These are phyloP conservation scores for Halocynthia roretzi DNA, from an alignment of 23 tunicate genomes.

Conservation along the genomic window DNA sequence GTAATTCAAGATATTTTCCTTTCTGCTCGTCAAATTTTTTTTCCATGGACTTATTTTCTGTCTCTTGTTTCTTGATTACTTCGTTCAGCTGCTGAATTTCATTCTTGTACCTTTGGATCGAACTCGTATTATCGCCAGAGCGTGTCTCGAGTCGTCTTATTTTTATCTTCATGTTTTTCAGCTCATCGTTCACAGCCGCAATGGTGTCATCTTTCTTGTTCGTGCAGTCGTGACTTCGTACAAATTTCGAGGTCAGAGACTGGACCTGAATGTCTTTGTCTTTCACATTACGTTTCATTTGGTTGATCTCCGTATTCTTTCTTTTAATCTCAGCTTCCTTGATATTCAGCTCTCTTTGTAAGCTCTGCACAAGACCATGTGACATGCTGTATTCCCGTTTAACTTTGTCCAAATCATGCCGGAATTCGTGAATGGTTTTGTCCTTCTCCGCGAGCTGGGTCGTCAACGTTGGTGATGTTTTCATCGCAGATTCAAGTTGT, in stretches of 20 bases:
- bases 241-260: constrained; percentile 71
- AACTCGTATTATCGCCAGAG: constrained; percentile 41
- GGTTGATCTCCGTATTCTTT: constrained; percentile 30
- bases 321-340: constrained; percentile 40
- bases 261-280: constrained; percentile 71
- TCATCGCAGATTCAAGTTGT: constrained; percentile 40
- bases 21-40: constrained; percentile 23
- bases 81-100: constrained; percentile 38
- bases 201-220: constrained; percentile 58
- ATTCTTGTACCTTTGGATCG: constrained; percentile 69
- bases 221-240: constrained; percentile 32
- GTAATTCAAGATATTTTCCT: constrained; percentile 60
- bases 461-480: constrained; percentile 59
- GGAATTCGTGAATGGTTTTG: constrained; percentile 37
- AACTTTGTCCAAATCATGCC: constrained; percentile 49
- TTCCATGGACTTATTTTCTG: constrained; percentile 35
- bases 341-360: constrained; percentile 49
- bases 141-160: constrained; percentile 38
- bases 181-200: constrained; percentile 41
- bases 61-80: constrained; percentile 8
- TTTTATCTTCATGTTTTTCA: constrained; percentile 53
- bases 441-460: constrained; percentile 57
- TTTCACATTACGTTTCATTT: constrained; percentile 29
- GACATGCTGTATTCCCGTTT: constrained; percentile 67
- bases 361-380: constrained; percentile 68